Evolutionary conservation across 92 coral and sea anemone species (phyloP), one percentile per base, ranked within the genome.

Genomic region (Porites cylindrica): DNA sequence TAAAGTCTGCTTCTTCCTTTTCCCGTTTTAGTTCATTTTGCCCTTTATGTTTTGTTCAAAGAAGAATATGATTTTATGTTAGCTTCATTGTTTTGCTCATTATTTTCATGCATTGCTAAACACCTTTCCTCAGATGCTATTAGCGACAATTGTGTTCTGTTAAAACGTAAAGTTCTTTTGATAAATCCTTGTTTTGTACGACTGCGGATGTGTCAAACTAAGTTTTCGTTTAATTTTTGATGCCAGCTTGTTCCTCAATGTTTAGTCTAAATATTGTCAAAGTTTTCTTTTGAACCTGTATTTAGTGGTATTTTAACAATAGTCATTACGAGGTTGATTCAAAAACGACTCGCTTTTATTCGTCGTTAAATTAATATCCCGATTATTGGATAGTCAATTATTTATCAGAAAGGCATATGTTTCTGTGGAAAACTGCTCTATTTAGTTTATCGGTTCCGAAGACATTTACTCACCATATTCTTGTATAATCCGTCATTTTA

Each of bases 91-190:
- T 73, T 17, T 73, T 73, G 52, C 70, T 8, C 67, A 56, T 56
- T 69, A 23, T 56, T 67, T 19, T 56, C 17, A 29, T 81, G 56
- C 85, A 81, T 81, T 17, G 65, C 66, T 81, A 70, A 47, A 59
- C 58, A 52, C 29, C 77, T 69, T 64, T 32, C 70, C 85, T 0
- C 6, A 18, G 77, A 11, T 81, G 85, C 85, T 70, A 69, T 70
- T 81, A 81, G 50, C 85, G 76, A 81, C 76, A 54, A 81, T 81
- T 69, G 68, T 81, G 52, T 29, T 20, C 54, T 38, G 12, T 10
- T 11, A n/a, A 24, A 32, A 29, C 16, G 4, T 9, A 24, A 58
- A 54, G 56, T 18, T 17, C 56, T 56, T 26, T 64, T 64, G 59
- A 38, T 38, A 29, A 63, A 32, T 26, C 59, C 5, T 50, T 64